Evolutionary conservation across 2,113 vertebrate species (phyloP).

Genomic region (Marcusenius ussheri): DNA sequence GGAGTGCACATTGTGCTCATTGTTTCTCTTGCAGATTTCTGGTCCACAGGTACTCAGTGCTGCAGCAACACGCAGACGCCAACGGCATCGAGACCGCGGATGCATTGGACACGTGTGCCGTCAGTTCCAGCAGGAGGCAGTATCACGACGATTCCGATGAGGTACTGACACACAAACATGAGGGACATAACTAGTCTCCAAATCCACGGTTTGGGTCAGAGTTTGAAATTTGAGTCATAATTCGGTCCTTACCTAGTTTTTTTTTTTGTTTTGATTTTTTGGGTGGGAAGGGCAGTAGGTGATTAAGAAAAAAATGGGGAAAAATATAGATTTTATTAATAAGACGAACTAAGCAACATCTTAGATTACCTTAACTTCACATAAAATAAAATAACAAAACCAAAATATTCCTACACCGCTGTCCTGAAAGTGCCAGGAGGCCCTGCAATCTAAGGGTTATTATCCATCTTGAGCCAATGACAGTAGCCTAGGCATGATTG

Average conservation of each 20-base stretch:
- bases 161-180: conserved; percentile 49
- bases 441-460: not conserved
- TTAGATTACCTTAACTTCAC: not conserved
- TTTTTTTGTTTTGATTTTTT: not conserved
- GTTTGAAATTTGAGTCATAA: not conserved
- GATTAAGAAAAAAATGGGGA: not conserved
- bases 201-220: not conserved
- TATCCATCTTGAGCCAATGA: not conserved
- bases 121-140: conserved; percentile 54
- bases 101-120: conserved; percentile 54
- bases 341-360: not conserved
- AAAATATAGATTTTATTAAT: not conserved
- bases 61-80: conserved; percentile 75
- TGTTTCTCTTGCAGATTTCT: conserved; percentile 69
- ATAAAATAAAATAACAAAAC: not conserved
- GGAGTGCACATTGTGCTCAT: not conserved
- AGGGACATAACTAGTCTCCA: not conserved
- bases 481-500: not conserved
- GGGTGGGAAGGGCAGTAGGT: not conserved
- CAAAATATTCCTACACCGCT: not conserved
- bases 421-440: too few species aligned
- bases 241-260: not conserved
- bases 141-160: conserved; percentile 88
- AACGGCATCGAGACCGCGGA: conserved; percentile 73
- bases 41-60: conserved; percentile 83